Conservation (phyloP, 2,113 vertebrate species). For the Cercopithecus mona region DNA sequence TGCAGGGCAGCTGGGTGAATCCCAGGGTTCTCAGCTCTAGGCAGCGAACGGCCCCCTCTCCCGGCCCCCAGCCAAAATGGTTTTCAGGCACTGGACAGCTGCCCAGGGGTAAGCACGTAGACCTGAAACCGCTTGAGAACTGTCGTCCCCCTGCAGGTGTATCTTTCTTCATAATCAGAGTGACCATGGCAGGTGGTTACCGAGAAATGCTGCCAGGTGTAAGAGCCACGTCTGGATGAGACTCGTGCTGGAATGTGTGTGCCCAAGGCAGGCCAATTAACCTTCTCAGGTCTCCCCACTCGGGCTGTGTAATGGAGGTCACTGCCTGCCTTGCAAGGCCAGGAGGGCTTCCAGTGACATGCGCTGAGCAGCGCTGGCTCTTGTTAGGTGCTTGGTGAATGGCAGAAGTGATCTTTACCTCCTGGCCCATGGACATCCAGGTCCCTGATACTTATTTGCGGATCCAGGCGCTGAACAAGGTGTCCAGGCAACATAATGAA, state of each 20-base stretch:
- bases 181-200: neutral
- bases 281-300: neutral
- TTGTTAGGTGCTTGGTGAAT: neutral
- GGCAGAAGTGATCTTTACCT: neutral
- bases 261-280: neutral
- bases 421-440: accelerated
- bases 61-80: neutral
- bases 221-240: accelerated
- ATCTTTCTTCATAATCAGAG: neutral
- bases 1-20: neutral
- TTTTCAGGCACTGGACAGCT: neutral
- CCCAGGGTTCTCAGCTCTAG: neutral
- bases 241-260: neutral
- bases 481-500: neutral
- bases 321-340: neutral
- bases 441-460: neutral
- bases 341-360: neutral
- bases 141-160: neutral
- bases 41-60: accelerated
- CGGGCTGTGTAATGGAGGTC: neutral
- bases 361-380: neutral
- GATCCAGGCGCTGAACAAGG: neutral
- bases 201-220: neutral
- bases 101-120: accelerated
- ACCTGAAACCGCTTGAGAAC: neutral